Evolutionary conservation across 2,113 vertebrate genomes (phyloP), one percentile per base, ranked within the genome.

Genomic region (Acinonyx jubatus): DNA sequence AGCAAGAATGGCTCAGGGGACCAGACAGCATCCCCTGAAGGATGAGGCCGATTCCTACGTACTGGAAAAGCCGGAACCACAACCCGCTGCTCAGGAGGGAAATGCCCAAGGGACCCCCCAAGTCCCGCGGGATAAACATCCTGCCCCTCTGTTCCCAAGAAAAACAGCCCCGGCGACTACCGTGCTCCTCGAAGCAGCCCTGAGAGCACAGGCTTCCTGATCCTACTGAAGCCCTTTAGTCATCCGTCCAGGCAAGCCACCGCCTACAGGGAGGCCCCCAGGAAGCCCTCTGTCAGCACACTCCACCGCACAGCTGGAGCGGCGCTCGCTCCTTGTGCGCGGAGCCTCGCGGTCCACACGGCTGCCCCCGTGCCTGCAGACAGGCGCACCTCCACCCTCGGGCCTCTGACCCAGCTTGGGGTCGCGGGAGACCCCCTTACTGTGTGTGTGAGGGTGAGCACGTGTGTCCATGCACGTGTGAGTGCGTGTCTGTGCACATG

Each of bases 291-390:
- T 38, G 14, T 33, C 45, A 52, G 18, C 36, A 13, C 5, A 0
- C 71, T 38, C 5, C 2, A 9, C 14, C 0, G 36, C 71, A 7
- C 36, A 13, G 57, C 45, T 55, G 52, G 4, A 33, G 65, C 31
- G 8, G n/a, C 9, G 19, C 69, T 38, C n/a, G 2, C n/a, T 10
- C 0, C 1, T 73, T 19, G 11, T 2, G 19, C 4, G 1, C 9
- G 4, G n/a, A 73, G 69, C n/a, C 19, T 4, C n/a, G 10, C 21
- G 69, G 69, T n/a, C 33, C 66, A n/a, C 16, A 10, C 16, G 18
- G 68, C 68, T 10, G 68, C 33, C 66, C 15, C 66, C 31, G 66
- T 8, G 31, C 18, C 68, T 9, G 23, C 38, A 15, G 36, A 74
- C 73, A 74, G 38, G 45, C 74, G 16, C 16, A 50, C 45, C 45